Conservation (phyloP, 64 coral and sea anemone genomes). For the Platygyra sinensis region DNA sequence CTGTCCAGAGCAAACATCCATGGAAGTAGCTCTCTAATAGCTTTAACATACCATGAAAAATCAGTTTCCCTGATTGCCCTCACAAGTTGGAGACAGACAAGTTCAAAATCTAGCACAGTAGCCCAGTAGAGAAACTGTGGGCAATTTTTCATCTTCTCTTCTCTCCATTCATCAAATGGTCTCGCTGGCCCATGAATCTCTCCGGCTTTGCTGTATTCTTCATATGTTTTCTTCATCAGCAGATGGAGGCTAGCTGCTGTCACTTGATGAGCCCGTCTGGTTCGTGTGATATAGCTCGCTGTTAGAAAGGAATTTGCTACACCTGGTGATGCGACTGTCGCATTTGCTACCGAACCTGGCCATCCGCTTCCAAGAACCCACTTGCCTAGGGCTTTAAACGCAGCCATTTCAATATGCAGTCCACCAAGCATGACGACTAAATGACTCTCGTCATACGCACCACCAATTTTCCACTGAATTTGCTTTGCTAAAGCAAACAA, state of each 20-base stretch:
- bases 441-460: no score
- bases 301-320: slow-evolving; percentile 45
- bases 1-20: slow-evolving; percentile 42
- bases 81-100: slow-evolving; percentile 42
- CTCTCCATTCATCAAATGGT: slow-evolving; percentile 46
- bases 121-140: slow-evolving; percentile 54
- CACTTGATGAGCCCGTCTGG: slow-evolving; percentile 50
- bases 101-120: slow-evolving; percentile 43
- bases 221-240: slow-evolving; percentile 41
- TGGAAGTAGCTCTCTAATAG: slow-evolving; percentile 39
- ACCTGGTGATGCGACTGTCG: slow-evolving; percentile 6
- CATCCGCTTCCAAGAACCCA: slow-evolving; percentile 40
- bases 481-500: no score
- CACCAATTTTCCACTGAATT: no score
- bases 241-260: slow-evolving; percentile 61
- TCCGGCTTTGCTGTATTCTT: slow-evolving; percentile 10
- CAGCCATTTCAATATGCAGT: slow-evolving; percentile 54
- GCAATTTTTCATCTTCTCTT: not conserved
- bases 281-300: slow-evolving; percentile 21
- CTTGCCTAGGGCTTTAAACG: slow-evolving; percentile 45
- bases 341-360: slow-evolving; percentile 8
- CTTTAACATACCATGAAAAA: slow-evolving; percentile 46
- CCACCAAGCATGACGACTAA: no score
- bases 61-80: slow-evolving; percentile 39
- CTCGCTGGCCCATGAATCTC: not conserved